Conservation (phyloP, 2,113 vertebrate species). For the Oceanites oceanicus region DNA sequence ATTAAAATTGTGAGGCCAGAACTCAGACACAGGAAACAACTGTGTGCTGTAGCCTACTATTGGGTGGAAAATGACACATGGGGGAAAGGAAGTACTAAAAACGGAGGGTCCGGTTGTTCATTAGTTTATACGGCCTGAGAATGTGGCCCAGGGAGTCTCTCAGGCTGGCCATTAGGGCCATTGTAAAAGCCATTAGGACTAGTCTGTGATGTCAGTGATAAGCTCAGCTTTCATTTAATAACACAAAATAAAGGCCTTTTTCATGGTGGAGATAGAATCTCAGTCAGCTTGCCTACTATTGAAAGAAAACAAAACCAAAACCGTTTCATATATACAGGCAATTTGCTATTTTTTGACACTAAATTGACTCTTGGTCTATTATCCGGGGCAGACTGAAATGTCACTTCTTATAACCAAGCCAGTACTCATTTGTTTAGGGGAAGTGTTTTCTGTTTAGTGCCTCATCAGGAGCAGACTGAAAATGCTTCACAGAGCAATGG, state of each 20-base stretch:
- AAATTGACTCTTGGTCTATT: slow-evolving; percentile 5
- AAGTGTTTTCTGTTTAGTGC: not conserved
- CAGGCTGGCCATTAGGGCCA: slow-evolving; percentile 8
- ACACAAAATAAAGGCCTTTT: slow-evolving; percentile 49
- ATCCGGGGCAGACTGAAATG: not conserved
- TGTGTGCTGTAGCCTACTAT: not conserved
- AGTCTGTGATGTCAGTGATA: slow-evolving; percentile 37
- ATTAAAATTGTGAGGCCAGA: not conserved
- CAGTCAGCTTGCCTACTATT: not conserved
- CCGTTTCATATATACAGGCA: not conserved
- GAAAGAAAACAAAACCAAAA: slow-evolving; percentile 26
- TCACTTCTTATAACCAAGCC: not conserved
- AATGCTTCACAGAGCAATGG: not conserved
- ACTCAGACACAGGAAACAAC: not conserved
- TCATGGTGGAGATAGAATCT: slow-evolving; percentile 23
- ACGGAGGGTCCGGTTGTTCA: not conserved
- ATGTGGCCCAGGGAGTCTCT: slow-evolving; percentile 5
- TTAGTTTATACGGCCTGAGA: slow-evolving; percentile 20
- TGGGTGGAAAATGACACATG: not conserved
- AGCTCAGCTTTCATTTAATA: slow-evolving; percentile 60
- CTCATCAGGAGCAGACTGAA: not conserved
- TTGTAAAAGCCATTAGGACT: slow-evolving; percentile 36
- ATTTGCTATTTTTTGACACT: not conserved
- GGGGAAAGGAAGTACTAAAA: slow-evolving; percentile 15
- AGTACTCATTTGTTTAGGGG: not conserved